Evolutionary conservation across 2,113 vertebrate species (phyloP).

Genomic region (Herpetotheres cachinnans): DNA sequence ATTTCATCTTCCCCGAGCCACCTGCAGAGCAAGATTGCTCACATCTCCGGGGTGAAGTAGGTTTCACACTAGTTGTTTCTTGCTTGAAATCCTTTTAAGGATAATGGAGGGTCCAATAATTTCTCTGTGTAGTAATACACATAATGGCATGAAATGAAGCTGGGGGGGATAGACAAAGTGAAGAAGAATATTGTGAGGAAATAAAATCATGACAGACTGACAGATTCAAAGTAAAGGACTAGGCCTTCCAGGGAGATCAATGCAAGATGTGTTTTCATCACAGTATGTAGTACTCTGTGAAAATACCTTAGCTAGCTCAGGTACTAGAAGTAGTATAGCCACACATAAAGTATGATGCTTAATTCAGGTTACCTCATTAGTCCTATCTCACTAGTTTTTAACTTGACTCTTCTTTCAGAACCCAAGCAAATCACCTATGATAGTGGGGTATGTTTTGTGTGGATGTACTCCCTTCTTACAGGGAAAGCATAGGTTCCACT

Average conservation of each 20-base stretch:
- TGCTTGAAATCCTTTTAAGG: neutral
- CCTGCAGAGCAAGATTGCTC: constrained; percentile 28
- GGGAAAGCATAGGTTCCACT: neutral
- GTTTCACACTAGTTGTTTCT: neutral
- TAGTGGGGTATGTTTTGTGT: neutral
- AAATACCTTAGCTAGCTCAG: neutral
- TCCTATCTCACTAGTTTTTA: neutral
- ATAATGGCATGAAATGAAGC: neutral
- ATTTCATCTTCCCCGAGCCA: neutral
- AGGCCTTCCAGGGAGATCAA: neutral
- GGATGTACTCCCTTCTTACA: neutral
- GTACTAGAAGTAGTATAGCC: neutral
- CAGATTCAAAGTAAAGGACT: neutral
- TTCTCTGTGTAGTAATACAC: neutral
- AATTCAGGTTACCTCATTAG: neutral
- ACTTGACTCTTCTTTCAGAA: neutral
- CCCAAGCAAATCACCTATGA: neutral
- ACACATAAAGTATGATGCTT: neutral
- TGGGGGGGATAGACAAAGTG: neutral
- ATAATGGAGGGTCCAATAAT: neutral
- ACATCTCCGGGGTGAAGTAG: neutral
- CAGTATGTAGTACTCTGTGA: neutral
- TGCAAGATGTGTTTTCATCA: neutral
- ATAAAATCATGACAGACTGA: neutral
- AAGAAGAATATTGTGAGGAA: neutral